Base-by-base conservation (phyloP, 2,113 vertebrate genomes). In the Halcyon senegalensis region DNA sequence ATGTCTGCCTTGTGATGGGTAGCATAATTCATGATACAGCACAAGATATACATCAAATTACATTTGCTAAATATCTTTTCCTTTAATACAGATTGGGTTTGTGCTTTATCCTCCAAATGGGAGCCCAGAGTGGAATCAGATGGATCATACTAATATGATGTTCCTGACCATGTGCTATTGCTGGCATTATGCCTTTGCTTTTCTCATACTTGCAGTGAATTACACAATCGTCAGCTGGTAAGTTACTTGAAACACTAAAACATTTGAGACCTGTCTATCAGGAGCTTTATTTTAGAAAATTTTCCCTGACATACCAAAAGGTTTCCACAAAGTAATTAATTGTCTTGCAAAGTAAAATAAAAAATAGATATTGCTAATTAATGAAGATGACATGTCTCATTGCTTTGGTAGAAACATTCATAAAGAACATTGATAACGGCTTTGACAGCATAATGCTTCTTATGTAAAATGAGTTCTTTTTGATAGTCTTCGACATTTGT, bases 151-250 rank as follows among this genome's bases (percentile, higher is more conserved):
- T 86, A 99, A 99, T 48, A 82, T 98, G 95, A 98, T 99, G 98
- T 99, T 99, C 94, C 88, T 99, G 76, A 98, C 98, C 66, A 98
- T 99, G 97, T 99, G 99, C 93, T 99, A 98, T 95, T 99, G 99
- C 94, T 99, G 99, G 99, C 99, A 99, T 97, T 98, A 99, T 1
- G 98, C 98, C 48, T 97, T 98, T 70, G 96, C 98, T 84, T 94
- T 99, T 97, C 89, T 99, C 76, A 56, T 98, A 39, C 97, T 99
- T 79, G 97, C 98, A 82, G 74, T 97, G 81, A 97, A 98, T 96
- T 99, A 98, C 89, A 97, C 97, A 93, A 96, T 98, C 15, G 89
- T 99, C 92, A 98, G 84, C 95, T 99, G 99, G 99, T 99, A 97
- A 99, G 99, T 98, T 79, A 72, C 68, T 43, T 56, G 68, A 44